Percentiles rank a stretch among this genome's conserved stretches.
Conservation (phyloP, 1,140 invertebrate species). For the Drosophila pruinosa region DNA sequence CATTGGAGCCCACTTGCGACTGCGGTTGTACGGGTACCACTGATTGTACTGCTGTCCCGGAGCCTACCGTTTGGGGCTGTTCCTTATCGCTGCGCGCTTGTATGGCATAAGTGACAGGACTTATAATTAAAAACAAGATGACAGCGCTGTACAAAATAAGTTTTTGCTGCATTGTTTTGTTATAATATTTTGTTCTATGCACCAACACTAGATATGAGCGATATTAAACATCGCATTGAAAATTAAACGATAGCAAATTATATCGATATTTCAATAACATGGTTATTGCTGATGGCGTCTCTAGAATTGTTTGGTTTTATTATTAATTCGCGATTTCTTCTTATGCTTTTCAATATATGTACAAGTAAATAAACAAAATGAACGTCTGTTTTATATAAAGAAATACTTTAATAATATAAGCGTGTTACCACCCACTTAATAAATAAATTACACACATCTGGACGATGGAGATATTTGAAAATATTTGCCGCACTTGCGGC, state of each 20-base stretch:
- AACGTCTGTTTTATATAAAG: neutral
- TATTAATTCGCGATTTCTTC: neutral
- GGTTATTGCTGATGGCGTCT: neutral
- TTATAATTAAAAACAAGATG: constrained; percentile 39
- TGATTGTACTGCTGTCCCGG: constrained; percentile 70
- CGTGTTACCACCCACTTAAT: neutral
- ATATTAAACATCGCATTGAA: neutral
- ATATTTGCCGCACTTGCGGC: constrained; percentile 69
- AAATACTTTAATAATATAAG: neutral
- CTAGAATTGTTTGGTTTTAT: neutral
- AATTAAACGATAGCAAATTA: neutral
- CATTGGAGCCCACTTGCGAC: constrained; percentile 15
- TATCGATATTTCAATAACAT: neutral
- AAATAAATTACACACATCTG: neutral
- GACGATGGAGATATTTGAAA: constrained; percentile 68
- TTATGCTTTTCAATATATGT: neutral
- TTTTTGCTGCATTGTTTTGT: constrained; percentile 39
- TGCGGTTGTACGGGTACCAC: constrained; percentile 57
- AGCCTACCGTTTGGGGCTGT: constrained; percentile 60
- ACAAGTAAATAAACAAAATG: neutral
- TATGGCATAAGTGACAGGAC: constrained; percentile 46
- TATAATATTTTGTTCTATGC: neutral
- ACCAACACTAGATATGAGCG: neutral
- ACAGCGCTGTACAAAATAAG: constrained; percentile 39
- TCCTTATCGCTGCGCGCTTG: constrained; percentile 77